phyloP scores from a whole-genome alignment of 1,140 invertebrate genomes.

The Dolichoris vasculosae region DNA sequence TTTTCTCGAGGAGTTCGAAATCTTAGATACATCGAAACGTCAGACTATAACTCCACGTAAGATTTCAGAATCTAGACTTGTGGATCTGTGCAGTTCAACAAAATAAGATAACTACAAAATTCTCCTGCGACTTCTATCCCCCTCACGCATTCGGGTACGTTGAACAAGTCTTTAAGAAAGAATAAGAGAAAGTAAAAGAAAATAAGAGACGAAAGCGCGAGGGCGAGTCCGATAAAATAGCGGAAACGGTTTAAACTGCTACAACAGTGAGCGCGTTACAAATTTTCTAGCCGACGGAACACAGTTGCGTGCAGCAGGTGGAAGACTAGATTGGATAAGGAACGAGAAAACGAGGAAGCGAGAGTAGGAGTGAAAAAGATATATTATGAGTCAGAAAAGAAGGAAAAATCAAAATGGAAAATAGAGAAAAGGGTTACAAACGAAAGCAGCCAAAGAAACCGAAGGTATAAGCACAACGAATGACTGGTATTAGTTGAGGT shows the following conservation, averaged over 20 bases:
- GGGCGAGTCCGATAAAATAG: constrained; percentile 6
- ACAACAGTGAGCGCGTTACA: constrained; percentile 37
- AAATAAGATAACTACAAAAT: neutral
- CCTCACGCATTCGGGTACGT: neutral
- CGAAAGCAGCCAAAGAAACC: no score
- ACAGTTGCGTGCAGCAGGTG: constrained; percentile 60
- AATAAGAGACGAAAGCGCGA: neutral
- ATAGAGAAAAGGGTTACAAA: neutral
- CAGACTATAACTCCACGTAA: neutral
- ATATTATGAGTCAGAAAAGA: neutral
- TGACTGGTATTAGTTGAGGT: no score
- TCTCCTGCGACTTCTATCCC: neutral
- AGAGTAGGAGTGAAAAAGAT: constrained; percentile 52
- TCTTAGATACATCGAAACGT: constrained; percentile 26
- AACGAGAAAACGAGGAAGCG: constrained; percentile 44
- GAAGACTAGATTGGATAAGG: constrained; percentile 62
- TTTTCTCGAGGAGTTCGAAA: neutral
- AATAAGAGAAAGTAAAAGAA: neutral
- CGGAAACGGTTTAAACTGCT: constrained; percentile 19
- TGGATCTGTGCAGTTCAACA: neutral
- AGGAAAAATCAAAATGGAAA: neutral
- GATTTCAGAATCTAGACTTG: constrained; percentile 16
- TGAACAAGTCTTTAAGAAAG: neutral
- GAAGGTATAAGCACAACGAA: no score
- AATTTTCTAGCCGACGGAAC: constrained; percentile 56